A percentile compares a stretch with the other conserved stretches of the same genome.
Evolutionary conservation across 2,797 vertebrate genomes (phyloP).

Genomic region (Nasua narica): DNA sequence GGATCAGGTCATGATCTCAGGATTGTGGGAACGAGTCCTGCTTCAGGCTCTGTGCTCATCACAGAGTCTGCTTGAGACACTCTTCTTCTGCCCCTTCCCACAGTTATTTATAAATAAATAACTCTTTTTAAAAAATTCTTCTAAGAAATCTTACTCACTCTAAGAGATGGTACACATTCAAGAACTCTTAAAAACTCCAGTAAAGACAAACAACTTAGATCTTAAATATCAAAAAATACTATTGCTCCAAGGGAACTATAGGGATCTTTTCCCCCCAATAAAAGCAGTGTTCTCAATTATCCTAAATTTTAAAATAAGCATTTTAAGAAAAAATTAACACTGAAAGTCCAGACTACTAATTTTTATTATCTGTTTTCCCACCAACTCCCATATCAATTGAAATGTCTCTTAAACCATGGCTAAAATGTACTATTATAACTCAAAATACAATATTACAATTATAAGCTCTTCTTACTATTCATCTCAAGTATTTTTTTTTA

Average conservation of each 20-base stretch:
- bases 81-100: not conserved
- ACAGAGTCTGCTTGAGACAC: not conserved
- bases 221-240: not conserved
- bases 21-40: not conserved
- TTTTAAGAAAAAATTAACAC: not conserved
- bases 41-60: not conserved
- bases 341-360: not conserved
- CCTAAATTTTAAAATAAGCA: constrained; percentile 28
- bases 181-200: not conserved
- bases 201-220: not conserved
- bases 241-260: not conserved
- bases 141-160: not conserved
- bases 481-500: not conserved
- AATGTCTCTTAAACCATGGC: not conserved
- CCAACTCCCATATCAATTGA: not conserved
- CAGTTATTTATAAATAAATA: not conserved
- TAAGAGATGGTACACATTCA: not conserved
- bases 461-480: not conserved
- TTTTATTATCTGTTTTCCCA: constrained; percentile 21
- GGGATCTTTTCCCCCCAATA: not conserved
- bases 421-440: not conserved
- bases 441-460: constrained; percentile 10
- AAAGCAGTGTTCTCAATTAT: not conserved
- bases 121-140: not conserved
- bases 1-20: not conserved